A percentile compares a stretch with the other conserved stretches of the same genome.
Evolutionary conservation across 2,113 vertebrate species (phyloP).

Genomic region (Electrona antarctica): DNA sequence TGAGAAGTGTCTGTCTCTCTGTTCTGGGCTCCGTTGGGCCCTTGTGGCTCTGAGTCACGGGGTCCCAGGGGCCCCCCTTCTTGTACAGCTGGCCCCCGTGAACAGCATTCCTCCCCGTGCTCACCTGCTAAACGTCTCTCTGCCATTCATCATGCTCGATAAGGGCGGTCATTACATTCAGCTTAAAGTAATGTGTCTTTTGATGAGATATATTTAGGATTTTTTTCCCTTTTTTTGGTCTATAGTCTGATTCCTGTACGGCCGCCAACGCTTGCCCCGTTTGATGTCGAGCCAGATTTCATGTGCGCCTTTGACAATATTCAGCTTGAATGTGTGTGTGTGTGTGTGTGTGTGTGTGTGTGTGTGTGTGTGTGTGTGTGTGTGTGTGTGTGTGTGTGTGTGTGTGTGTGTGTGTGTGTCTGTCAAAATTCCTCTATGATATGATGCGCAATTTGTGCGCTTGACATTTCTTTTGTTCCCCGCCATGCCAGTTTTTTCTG

Average conservation of each 20-base stretch:
- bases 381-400: constrained; percentile 8
- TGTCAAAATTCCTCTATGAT: neutral
- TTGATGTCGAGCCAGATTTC: constrained; percentile 60
- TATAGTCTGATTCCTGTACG: constrained; percentile 49
- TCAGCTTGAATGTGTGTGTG: constrained; percentile 31
- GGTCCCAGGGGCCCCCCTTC: constrained; percentile 26
- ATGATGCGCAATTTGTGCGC: no score
- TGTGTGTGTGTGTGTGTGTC: constrained; percentile 6
- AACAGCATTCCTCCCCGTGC: constrained; percentile 47
- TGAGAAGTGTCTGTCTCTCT: constrained; percentile 5
- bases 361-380: constrained; percentile 21
- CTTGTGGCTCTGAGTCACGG: constrained; percentile 46
- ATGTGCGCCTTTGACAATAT: constrained; percentile 39
- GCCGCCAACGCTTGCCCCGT: constrained; percentile 51
- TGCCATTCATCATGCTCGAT: constrained; percentile 56
- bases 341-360: constrained; percentile 31
- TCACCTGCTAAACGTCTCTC: constrained; percentile 65
- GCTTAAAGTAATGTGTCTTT: constrained; percentile 66
- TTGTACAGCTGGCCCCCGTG: constrained; percentile 52
- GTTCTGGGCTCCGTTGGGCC: constrained; percentile 20
- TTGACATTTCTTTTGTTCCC: neutral
- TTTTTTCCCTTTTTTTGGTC: constrained; percentile 41
- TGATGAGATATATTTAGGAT: constrained; percentile 63
- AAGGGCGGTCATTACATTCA: constrained; percentile 55
- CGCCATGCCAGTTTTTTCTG: neutral